Conservation (phyloP, 1,140 invertebrate genomes). For the Bombus vancouverensis region DNA sequence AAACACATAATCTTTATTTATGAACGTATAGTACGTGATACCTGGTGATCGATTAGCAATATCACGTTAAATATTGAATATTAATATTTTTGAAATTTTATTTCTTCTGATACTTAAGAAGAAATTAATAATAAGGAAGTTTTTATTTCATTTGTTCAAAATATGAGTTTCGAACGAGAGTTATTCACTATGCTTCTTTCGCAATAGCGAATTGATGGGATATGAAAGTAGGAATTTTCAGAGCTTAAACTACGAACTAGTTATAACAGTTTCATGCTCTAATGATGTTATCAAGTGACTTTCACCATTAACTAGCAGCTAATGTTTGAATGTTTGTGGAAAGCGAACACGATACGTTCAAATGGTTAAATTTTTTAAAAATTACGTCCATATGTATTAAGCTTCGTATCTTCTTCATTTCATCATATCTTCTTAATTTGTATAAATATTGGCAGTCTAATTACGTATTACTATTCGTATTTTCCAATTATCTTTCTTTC, state of each 20-base stretch:
- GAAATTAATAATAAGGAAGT: not conserved
- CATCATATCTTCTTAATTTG: too few relatives aligned
- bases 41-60: too few relatives aligned
- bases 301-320: not conserved
- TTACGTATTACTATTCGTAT: too few relatives aligned
- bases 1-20: too few relatives aligned
- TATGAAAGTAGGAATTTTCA: not conserved
- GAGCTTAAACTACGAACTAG: not conserved
- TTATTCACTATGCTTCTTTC: not conserved
- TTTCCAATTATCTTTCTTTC: too few relatives aligned
- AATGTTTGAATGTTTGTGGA: not conserved
- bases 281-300: not conserved
- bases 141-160: not conserved
- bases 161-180: not conserved
- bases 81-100: too few relatives aligned
- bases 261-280: not conserved
- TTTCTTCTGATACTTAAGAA: too few relatives aligned
- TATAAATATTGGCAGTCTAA: too few relatives aligned
- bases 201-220: not conserved
- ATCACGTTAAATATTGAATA: too few relatives aligned
- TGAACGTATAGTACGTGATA: too few relatives aligned
- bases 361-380: not conserved
- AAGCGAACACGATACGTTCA: not conserved
- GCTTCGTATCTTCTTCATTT: too few relatives aligned
- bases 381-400: not conserved